Base-by-base conservation (phyloP, 2,113 vertebrate species). In the Osmerus mordax region DNA sequence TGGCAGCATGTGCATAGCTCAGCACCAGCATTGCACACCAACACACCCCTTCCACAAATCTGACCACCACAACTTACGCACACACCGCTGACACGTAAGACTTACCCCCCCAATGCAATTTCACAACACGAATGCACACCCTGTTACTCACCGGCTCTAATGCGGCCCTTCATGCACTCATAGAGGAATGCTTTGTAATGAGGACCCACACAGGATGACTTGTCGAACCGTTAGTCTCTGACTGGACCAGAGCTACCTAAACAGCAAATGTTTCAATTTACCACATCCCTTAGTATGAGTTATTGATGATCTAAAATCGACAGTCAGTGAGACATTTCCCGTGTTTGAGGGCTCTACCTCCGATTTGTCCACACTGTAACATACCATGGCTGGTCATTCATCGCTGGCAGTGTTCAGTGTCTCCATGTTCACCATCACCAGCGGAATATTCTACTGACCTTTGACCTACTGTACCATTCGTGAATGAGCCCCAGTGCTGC, bases 381-480 rank as follows among this genome's bases (percentile, higher is more conserved):
- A 51, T 51, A 32, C 25, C 61, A 36, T 15, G 18, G 25, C 16
- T 12, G 0, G 19, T 65, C 61, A 29, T n/a, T 14, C 21, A 60
- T 11, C 21, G 76, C 66, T 52, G 72, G 65, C 64, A 67, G 72
- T 69, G 80, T 78, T 80, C 18, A 70, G 62, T n/a, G 32, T 71
- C 71, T 85, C 83, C 84, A 82, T 86, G 82, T 47, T 9, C 9
- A 75, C 75, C 65, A 71, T 15, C 58, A 74, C 78, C 75, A 72
- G 54, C 16, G 36, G 52, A 21, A 55, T 28, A 72, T 36, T 65
- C 67, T 76, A 47, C 61, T 2, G 67, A 72, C 69, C 62, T 36
- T 11, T 28, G 70, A 60, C 41, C 41, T 47, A 9, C 63, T 78
- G 52, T 56, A 2, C 60, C 28, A 6, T 62, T 19, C 0, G 25